Evolutionary conservation across 2,113 vertebrate species (phyloP).

Genomic region (Dolichallabes microphthalmus): DNA sequence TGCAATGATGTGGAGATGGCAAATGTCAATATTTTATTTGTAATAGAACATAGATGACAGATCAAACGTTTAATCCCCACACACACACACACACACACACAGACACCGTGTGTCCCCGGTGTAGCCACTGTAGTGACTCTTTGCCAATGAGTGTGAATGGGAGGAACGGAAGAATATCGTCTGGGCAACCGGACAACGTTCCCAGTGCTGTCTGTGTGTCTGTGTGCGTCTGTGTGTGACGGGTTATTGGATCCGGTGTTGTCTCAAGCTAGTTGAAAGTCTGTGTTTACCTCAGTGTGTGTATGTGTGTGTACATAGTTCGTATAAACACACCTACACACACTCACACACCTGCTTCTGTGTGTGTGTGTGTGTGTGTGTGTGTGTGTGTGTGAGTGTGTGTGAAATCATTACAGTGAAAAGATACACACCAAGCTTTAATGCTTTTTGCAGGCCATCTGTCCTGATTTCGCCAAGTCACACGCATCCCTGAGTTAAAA

Average conservation of each 20-base stretch:
- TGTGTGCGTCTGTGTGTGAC: not conserved
- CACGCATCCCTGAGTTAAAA: not conserved
- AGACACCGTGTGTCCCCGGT: constrained; percentile 33
- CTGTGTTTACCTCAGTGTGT: constrained; percentile 13
- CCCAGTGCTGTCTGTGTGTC: constrained; percentile 17
- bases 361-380: constrained; percentile 28
- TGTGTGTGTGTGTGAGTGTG: constrained; percentile 25
- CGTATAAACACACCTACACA: constrained; percentile 34
- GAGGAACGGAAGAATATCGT: constrained; percentile 37
- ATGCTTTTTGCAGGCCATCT: not conserved
- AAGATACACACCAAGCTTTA: not conserved
- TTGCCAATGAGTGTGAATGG: constrained; percentile 27
- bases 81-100: constrained; percentile 38
- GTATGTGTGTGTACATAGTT: constrained; percentile 30
- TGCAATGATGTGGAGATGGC: too few relatives aligned
- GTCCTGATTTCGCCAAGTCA: not conserved
- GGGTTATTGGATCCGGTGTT: constrained; percentile 8
- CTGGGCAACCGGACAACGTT: constrained; percentile 42
- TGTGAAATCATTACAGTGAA: not conserved
- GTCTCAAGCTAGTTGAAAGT: not conserved
- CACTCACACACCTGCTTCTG: not conserved
- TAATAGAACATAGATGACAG: too few relatives aligned
- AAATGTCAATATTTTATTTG: too few relatives aligned
- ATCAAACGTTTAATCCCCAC: too few relatives aligned
- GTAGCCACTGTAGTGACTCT: constrained; percentile 44